Conservation (phyloP, 2,797 vertebrate genomes). For the Toxotes lorentzi region DNA sequence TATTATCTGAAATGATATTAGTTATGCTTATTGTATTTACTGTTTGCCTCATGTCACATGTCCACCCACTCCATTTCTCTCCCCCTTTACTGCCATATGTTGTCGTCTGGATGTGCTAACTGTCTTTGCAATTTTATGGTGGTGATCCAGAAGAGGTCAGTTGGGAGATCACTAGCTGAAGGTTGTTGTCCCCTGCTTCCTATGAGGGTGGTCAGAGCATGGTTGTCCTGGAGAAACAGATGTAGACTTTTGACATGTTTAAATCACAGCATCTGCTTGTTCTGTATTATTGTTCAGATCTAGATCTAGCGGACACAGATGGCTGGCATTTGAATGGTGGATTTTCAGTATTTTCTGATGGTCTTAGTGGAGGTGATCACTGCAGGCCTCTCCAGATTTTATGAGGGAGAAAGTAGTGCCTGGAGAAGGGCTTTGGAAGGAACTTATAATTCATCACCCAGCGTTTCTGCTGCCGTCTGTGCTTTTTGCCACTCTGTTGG, state of each 20-base stretch:
- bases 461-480: slow-evolving; percentile 31
- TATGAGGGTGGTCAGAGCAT: neutral
- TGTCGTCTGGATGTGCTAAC: slow-evolving; percentile 18
- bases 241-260: slow-evolving; percentile 6
- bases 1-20: slow-evolving; percentile 31
- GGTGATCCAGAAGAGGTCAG: slow-evolving; percentile 30
- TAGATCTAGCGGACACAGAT: neutral
- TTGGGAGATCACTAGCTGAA: slow-evolving; percentile 2
- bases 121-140: slow-evolving; percentile 31
- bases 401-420: slow-evolving; percentile 5
- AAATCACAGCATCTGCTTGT: too few relatives aligned
- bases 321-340: slow-evolving; percentile 3
- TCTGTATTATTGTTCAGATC: neutral
- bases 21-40: slow-evolving; percentile 41
- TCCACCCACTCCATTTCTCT: slow-evolving; percentile 38
- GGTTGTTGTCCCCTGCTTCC: slow-evolving; percentile 7
- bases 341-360: slow-evolving; percentile 27
- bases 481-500: slow-evolving; percentile 21
- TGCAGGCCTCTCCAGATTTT: slow-evolving; percentile 2
- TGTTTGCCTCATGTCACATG: slow-evolving; percentile 57
- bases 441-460: slow-evolving; percentile 33
- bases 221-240: slow-evolving; percentile 23
- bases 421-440: slow-evolving; percentile 19
- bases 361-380: slow-evolving; percentile 9
- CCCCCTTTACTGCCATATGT: slow-evolving; percentile 46